These are phyloP conservation scores for Nemapogon koenigi DNA, from an alignment of 2,888 invertebrate genomes.

Conservation along the genomic window DNA sequence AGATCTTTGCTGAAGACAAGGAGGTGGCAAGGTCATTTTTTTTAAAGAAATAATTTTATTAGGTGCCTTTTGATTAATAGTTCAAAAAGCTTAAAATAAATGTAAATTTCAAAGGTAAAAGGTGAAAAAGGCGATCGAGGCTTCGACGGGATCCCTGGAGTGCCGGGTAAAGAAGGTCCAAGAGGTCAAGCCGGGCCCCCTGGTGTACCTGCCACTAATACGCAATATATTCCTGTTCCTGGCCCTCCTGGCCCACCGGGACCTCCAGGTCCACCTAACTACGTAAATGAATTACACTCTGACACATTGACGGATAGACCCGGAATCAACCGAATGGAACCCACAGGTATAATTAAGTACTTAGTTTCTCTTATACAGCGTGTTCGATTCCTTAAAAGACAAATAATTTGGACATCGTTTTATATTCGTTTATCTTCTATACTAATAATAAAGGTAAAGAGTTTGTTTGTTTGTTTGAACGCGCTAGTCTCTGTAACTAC, in stretches of 20 bases:
- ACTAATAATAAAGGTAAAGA: too few species aligned
- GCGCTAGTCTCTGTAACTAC: too few species aligned
- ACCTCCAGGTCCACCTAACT: constrained; percentile 50
- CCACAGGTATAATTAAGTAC: too few species aligned
- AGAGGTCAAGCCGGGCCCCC: constrained; percentile 73
- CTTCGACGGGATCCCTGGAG: constrained; percentile 65
- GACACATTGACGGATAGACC: constrained; percentile 52
- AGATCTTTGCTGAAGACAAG: too few species aligned
- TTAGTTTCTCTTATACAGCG: too few species aligned
- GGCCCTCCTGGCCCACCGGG: constrained; percentile 79
- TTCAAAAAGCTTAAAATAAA: neutral
- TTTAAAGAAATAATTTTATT: too few species aligned
- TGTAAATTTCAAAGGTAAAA: constrained; percentile 29
- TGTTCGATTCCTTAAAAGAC: too few species aligned
- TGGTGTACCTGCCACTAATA: constrained; percentile 52
- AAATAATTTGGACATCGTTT: too few species aligned
- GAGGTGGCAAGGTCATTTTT: too few species aligned
- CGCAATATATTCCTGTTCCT: constrained; percentile 75
- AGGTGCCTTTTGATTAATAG: too few species aligned
- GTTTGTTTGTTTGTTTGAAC: too few species aligned
- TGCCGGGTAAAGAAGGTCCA: constrained; percentile 53
- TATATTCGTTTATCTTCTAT: too few species aligned
- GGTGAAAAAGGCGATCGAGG: constrained; percentile 78
- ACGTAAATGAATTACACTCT: constrained; percentile 32
- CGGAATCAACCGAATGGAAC: constrained; percentile 40